These are phyloP conservation scores for Numida meleagris DNA, from an alignment of 2,113 vertebrate species.

Conservation along the genomic window DNA sequence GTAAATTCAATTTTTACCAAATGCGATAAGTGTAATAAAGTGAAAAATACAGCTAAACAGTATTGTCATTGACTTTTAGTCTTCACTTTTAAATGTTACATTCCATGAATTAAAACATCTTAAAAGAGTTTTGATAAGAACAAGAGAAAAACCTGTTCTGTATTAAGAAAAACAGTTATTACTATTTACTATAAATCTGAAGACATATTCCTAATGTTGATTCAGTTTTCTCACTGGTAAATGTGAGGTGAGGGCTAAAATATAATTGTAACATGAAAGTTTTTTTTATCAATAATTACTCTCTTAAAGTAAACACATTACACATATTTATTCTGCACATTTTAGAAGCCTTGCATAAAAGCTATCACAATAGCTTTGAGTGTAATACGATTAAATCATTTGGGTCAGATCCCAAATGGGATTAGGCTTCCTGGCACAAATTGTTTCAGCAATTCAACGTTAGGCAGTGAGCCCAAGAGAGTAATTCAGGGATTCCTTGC, in stretches of 20 bases:
- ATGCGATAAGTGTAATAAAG: neutral
- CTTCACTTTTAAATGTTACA: neutral
- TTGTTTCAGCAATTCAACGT: neutral
- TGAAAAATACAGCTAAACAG: neutral
- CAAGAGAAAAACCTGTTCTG: neutral
- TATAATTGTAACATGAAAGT: neutral
- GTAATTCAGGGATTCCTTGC: constrained; percentile 18
- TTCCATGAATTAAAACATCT: neutral
- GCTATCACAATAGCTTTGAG: neutral
- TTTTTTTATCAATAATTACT: neutral
- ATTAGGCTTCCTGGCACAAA: constrained; percentile 35
- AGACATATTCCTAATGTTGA: neutral
- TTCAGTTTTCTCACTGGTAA: neutral
- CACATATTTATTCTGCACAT: neutral
- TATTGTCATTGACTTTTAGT: neutral
- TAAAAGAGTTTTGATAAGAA: neutral
- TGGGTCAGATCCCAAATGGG: constrained; percentile 30
- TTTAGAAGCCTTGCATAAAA: neutral
- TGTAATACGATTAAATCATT: constrained; percentile 18
- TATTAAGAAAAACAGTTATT: neutral
- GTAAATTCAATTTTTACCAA: neutral
- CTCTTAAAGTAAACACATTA: neutral
- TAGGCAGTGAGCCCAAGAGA: constrained; percentile 25
- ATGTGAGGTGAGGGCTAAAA: neutral
- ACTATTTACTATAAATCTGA: neutral